Percentiles rank a stretch among this genome's conserved stretches.
These are phyloP conservation scores for Hermetia illucens DNA, from an alignment of 1,140 invertebrate species.

Conservation along the genomic window DNA sequence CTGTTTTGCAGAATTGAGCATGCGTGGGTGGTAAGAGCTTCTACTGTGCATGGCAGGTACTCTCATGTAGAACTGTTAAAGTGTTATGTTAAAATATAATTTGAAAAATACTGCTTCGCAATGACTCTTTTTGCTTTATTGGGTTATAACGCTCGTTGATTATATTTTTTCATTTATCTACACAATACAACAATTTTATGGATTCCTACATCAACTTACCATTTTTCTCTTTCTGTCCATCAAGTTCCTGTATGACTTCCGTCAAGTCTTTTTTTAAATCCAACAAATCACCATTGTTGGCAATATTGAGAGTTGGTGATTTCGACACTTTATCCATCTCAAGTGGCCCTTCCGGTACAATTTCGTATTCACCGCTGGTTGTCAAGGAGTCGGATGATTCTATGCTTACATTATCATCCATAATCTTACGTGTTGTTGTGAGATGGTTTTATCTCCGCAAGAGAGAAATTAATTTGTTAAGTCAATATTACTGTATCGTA, in stretches of 20 bases:
- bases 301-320: slow-evolving; percentile 56
- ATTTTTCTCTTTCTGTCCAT: slow-evolving; percentile 16
- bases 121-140: slow-evolving; percentile 6
- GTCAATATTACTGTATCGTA: too few species aligned
- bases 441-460: too few species aligned
- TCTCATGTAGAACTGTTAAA: too few species aligned
- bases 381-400: slow-evolving; percentile 69
- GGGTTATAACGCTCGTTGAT: slow-evolving; percentile 10
- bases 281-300: slow-evolving; percentile 53
- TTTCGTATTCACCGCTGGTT: slow-evolving; percentile 74
- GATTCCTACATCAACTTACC: slow-evolving; percentile 13
- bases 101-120: slow-evolving; percentile 9
- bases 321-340: slow-evolving; percentile 26
- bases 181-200: slow-evolving; percentile 1
- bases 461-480: too few species aligned
- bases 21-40: too few species aligned
- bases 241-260: slow-evolving; percentile 47
- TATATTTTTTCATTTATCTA: too few species aligned
- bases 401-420: slow-evolving; percentile 64
- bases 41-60: too few species aligned
- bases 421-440: too few species aligned
- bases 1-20: too few species aligned
- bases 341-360: slow-evolving; percentile 40
- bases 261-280: slow-evolving; percentile 58
- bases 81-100: background rate